These are phyloP conservation scores for Dasyprocta punctata DNA, from an alignment of 2,113 vertebrate species.

Conservation along the genomic window DNA sequence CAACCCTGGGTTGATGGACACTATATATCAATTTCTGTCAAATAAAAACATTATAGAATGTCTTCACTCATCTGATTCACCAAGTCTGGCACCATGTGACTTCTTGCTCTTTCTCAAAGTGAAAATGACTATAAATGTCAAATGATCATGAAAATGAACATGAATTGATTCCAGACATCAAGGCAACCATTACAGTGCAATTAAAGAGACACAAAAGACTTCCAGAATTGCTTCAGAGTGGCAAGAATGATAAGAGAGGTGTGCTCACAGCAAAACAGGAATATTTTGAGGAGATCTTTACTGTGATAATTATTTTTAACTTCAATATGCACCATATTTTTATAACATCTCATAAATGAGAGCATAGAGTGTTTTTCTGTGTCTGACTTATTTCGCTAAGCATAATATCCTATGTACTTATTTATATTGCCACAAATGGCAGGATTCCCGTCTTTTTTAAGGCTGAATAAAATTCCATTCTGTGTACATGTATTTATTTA, in stretches of 20 bases:
- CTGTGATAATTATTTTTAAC: neutral
- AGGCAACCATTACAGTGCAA: neutral
- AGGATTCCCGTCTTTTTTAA: neutral
- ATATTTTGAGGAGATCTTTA: neutral
- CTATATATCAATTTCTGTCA: neutral
- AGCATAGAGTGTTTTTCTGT: neutral
- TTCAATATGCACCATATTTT: neutral
- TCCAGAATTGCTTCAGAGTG: neutral
- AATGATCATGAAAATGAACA: neutral
- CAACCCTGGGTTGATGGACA: neutral
- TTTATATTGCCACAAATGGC: neutral
- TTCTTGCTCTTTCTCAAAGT: neutral
- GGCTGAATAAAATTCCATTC: neutral
- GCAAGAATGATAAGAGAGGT: neutral
- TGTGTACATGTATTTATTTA: neutral
- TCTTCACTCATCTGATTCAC: neutral
- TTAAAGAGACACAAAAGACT: neutral
- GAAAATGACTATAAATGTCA: neutral
- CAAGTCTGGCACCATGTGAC: neutral
- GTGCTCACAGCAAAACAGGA: neutral
- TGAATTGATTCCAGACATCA: neutral
- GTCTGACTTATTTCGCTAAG: neutral
- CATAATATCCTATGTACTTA: neutral
- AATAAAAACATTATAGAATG: neutral
- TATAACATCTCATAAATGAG: neutral